Conservation (phyloP, 2,888 invertebrate species). For the Phragmatobia fuliginosa region DNA sequence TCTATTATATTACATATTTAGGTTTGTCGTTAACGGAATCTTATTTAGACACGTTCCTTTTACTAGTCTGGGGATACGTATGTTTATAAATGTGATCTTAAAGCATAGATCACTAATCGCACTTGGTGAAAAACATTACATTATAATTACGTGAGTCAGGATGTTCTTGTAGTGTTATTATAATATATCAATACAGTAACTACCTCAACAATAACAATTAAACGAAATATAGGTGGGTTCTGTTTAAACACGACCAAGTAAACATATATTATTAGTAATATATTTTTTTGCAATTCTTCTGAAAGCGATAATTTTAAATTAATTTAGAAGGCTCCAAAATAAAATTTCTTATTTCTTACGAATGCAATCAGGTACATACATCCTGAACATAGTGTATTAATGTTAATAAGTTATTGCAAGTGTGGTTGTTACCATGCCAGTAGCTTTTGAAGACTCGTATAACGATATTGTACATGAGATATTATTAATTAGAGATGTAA, state of each 20-base stretch:
- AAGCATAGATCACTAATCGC: constrained; percentile 34
- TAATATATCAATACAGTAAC: background rate
- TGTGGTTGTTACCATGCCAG: constrained; percentile 40
- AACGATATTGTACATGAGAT: constrained; percentile 77
- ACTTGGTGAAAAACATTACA: constrained; percentile 21
- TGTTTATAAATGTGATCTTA: constrained; percentile 44
- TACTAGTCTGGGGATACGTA: constrained; percentile 65
- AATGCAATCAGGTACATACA: background rate
- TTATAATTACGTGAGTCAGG: background rate
- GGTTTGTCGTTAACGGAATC: constrained; percentile 35
- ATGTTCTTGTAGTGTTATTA: background rate
- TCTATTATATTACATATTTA: constrained; percentile 25
- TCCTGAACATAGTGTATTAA: background rate
- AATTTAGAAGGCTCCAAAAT: background rate
- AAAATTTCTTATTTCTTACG: background rate
- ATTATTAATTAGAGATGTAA: constrained; percentile 73
- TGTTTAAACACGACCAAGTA: background rate
- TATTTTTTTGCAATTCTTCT: background rate
- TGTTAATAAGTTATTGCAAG: constrained; percentile 20
- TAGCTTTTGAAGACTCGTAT: constrained; percentile 54
- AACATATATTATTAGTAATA: background rate
- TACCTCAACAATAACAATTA: background rate
- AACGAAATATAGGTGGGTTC: background rate
- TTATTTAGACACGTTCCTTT: constrained; percentile 63
- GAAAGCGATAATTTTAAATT: background rate